phyloP scores from a whole-genome alignment of 1,140 invertebrate species.

The Hydropsyche tenuis region DNA sequence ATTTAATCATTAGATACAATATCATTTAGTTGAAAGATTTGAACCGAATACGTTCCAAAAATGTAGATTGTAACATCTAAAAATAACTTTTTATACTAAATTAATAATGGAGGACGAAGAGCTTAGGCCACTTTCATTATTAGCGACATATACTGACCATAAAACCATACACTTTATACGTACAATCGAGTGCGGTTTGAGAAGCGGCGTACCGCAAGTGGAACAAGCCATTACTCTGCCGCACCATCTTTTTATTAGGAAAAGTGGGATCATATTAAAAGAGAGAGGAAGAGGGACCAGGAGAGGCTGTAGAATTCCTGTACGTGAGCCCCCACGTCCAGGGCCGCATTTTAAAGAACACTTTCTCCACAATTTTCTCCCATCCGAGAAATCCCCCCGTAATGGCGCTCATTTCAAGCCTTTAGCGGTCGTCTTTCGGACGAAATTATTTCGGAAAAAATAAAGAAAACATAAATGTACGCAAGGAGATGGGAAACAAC shows the following conservation, averaged over 20 bases:
- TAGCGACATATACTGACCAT: too few species aligned
- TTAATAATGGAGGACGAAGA: too few species aligned
- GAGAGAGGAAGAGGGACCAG: not conserved
- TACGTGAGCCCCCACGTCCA: slow-evolving; percentile 27
- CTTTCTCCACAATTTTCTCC: slow-evolving; percentile 9
- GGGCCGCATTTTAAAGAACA: slow-evolving; percentile 28
- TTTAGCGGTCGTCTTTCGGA: not conserved
- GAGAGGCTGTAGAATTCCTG: slow-evolving; percentile 34
- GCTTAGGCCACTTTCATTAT: too few species aligned
- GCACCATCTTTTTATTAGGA: slow-evolving; percentile 45
- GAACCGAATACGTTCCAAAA: too few species aligned
- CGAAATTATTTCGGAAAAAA: slow-evolving; percentile 17
- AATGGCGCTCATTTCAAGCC: slow-evolving; percentile 19
- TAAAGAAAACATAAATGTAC: not conserved
- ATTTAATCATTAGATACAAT: too few species aligned
- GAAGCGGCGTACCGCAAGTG: slow-evolving; percentile 27
- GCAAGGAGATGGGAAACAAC: too few species aligned
- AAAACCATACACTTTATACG: too few species aligned
- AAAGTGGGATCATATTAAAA: slow-evolving; percentile 46
- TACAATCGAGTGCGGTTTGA: slow-evolving; percentile 17
- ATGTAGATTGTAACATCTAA: too few species aligned
- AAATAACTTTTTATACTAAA: too few species aligned
- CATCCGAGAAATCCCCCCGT: not conserved
- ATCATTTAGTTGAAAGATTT: too few species aligned
- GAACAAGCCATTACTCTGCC: slow-evolving; percentile 44